Percentiles rank a stretch among this genome's conserved stretches.
phyloP scores from a whole-genome alignment of 1,140 invertebrate genomes.

The Dreissena polymorpha region DNA sequence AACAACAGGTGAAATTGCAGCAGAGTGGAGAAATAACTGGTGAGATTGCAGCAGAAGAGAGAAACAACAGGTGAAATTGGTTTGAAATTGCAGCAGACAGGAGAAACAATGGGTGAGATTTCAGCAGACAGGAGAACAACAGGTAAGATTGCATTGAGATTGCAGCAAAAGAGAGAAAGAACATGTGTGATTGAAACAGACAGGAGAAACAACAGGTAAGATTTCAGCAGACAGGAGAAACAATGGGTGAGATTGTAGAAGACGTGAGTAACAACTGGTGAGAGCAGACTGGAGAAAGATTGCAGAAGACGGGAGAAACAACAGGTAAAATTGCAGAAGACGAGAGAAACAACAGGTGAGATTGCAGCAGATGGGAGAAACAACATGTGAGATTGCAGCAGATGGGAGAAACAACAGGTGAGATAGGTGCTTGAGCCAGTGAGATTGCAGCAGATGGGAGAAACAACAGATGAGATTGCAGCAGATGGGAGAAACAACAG shows the following conservation, averaged over 20 bases:
- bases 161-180: constrained; percentile 5
- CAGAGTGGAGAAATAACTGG: constrained; percentile 61
- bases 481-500: constrained; percentile 61
- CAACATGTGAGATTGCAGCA: constrained; percentile 50
- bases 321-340: constrained; percentile 53
- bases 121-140: constrained; percentile 58
- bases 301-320: constrained; percentile 60
- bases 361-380: constrained; percentile 55
- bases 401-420: constrained; percentile 28
- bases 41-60: constrained; percentile 46
- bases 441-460: constrained; percentile 53
- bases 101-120: constrained; percentile 21
- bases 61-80: constrained; percentile 59
- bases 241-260: constrained; percentile 56
- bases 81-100: too few relatives aligned
- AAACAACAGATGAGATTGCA: constrained; percentile 59
- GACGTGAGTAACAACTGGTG: constrained; percentile 61
- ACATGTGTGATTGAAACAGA: constrained; percentile 47
- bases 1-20: constrained; percentile 60
- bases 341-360: constrained; percentile 59
- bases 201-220: constrained; percentile 61
- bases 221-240: constrained; percentile 56
- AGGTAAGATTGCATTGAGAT: constrained; percentile 26
- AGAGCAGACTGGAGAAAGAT: constrained; percentile 18
- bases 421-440: too few relatives aligned